Evolutionary conservation across 92 coral and sea anemone species (phyloP), one percentile per base, ranked within the genome.

Genomic region (Epizoanthus ramosus): DNA sequence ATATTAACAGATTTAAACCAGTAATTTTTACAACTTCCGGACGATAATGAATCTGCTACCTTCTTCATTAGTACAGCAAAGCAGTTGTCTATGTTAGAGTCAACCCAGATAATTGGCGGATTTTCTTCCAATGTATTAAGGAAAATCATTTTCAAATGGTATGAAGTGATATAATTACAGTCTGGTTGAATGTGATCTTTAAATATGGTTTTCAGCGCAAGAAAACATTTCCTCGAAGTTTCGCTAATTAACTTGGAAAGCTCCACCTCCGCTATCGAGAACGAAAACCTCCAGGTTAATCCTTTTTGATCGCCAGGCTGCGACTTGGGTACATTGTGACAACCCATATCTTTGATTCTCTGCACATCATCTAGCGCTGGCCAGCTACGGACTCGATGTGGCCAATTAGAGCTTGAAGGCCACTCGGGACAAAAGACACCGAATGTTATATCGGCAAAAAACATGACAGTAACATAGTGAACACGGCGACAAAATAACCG

Each of bases 131-230:
- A 67, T 0, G 88, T 85, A 47, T 80, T 84, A 2, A 84, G 80
- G 33, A 88, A 88, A 53, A 88, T 57, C 18, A 85, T 84, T 69
- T 88, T 84, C 6, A 88, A 35, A 71, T 88, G 88, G 72, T 84
- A 84, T 0, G 91, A 71, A 13, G 43, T 28, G 21, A 88, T 19
- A 31, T 53, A 75, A 0, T 85, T 57, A 14, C 53, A 24, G 15
- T 79, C 84, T 3, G 88, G 88, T 39, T 88, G 81, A 31, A 82
- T 73, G 52, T 88, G 88, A n/a, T 88, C 92, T 75, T 88, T 88
- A 0, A 79, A 53, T 71, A 80, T 88, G 45, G 80, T 57, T 66
- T 85, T 88, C 43, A 88, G 47, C 21, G 88, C 88, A 85, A 88
- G 43, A 58, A 84, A 88, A 66, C 92, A 88, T 74, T 85, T 79